Conservation (phyloP, 2,113 vertebrate genomes). For the Clarias macrocephalus region DNA sequence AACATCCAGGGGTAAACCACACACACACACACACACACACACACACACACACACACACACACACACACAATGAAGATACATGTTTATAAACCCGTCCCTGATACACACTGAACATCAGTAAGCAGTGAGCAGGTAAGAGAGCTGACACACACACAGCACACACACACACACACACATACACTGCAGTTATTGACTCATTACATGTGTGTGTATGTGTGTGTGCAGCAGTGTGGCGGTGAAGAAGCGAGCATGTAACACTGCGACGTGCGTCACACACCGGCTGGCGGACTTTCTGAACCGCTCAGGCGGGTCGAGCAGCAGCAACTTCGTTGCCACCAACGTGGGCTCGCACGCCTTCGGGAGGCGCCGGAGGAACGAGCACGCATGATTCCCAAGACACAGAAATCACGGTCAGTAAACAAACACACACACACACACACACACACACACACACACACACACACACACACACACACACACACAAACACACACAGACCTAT, state of each 20-base stretch:
- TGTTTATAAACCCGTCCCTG: conserved; percentile 17
- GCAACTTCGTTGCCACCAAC: conserved; percentile 85
- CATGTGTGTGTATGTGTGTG: neutral
- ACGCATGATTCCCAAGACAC: conserved; percentile 65
- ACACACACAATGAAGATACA: neutral
- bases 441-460: conserved; percentile 47
- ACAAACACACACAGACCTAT: conserved; percentile 54
- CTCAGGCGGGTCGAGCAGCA: conserved; percentile 86
- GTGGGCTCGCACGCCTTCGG: conserved; percentile 89
- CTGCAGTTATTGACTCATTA: neutral
- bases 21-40: neutral
- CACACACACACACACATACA: neutral
- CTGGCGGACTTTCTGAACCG: conserved; percentile 91
- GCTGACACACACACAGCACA: neutral
- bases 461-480: conserved; percentile 55
- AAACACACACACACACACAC: conserved; percentile 33
- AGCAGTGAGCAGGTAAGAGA: conserved; percentile 64
- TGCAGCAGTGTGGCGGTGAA: conserved; percentile 83
- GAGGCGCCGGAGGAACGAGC: conserved; percentile 81
- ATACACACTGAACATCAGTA: neutral
- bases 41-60: neutral
- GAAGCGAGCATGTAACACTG: conserved; percentile 93
- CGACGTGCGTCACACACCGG: conserved; percentile 92
- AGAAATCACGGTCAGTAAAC: conserved; percentile 66
- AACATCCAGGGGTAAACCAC: neutral